Percentiles rank a stretch among this genome's conserved stretches.
Conservation (phyloP, 2,113 vertebrate species). For the Geothlypis trichas region DNA sequence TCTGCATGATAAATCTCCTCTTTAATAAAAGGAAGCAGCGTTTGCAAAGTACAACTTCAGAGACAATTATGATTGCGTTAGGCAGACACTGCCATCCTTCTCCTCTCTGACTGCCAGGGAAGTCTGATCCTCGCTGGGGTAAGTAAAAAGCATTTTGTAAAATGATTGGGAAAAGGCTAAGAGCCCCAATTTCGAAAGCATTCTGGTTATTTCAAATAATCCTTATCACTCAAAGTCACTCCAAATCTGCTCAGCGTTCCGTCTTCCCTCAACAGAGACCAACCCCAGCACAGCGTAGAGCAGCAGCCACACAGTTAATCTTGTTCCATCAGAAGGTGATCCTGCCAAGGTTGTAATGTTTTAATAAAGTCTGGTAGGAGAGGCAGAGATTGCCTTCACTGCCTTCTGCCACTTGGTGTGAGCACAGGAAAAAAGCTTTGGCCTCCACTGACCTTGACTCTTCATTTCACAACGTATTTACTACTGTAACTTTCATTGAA, state of each 20-base stretch:
- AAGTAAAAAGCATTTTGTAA: constrained; percentile 21
- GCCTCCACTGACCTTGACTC: constrained; percentile 52
- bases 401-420: not conserved
- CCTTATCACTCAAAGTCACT: constrained; percentile 59
- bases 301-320: constrained; percentile 51
- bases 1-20: constrained; percentile 53
- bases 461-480: constrained; percentile 37
- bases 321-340: constrained; percentile 52
- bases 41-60: constrained; percentile 36
- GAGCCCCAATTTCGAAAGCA: not conserved
- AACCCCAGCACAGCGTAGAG: not conserved
- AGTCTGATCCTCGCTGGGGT: not conserved
- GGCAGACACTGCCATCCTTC: constrained; percentile 27
- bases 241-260: not conserved
- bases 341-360: constrained; percentile 53
- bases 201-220: constrained; percentile 42
- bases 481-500: constrained; percentile 33
- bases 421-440: not conserved
- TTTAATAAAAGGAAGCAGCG: constrained; percentile 60
- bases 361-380: constrained; percentile 53
- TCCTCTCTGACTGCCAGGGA: not conserved
- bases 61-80: constrained; percentile 38
- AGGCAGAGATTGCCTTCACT: not conserved
- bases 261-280: constrained; percentile 43
- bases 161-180: constrained; percentile 16